Evolutionary conservation across 2,888 invertebrate species (phyloP).

Genomic region (Lepidonotus clava): DNA sequence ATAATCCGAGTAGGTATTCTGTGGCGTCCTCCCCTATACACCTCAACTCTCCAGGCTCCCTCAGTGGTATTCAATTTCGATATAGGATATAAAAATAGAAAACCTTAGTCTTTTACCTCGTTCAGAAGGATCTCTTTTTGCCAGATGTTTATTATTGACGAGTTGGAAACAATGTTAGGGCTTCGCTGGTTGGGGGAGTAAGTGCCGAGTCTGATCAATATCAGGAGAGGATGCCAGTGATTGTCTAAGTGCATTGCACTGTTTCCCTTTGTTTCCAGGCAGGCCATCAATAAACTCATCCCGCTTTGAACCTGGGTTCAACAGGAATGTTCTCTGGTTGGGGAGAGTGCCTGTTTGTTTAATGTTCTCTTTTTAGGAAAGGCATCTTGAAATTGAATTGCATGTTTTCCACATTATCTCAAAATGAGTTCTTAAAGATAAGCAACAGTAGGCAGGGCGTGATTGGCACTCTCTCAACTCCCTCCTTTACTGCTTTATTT

Average conservation of each 20-base stretch:
- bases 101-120: not conserved
- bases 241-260: conserved; percentile 44
- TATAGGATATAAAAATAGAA: too few species aligned
- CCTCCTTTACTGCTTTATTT: too few species aligned
- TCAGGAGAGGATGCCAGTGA: not conserved
- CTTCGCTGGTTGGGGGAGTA: not conserved
- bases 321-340: not conserved
- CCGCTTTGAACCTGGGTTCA: conserved; percentile 26
- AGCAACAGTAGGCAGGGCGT: too few species aligned
- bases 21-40: too few species aligned
- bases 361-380: not conserved
- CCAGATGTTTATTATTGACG: conserved; percentile 44
- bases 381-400: not conserved
- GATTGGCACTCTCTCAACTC: too few species aligned
- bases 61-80: not conserved
- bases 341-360: not conserved
- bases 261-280: conserved; percentile 23
- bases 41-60: too few species aligned
- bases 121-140: not conserved
- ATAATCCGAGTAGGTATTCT: too few species aligned
- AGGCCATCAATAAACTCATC: conserved; percentile 40
- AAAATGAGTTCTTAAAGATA: too few species aligned
- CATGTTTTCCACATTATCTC: too few species aligned
- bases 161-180: conserved; percentile 21
- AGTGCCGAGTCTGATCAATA: conserved; percentile 14